Percentiles rank a stretch among this genome's conserved stretches.
Conservation (phyloP, 1,140 invertebrate genomes). For the Drosophila leontia region DNA sequence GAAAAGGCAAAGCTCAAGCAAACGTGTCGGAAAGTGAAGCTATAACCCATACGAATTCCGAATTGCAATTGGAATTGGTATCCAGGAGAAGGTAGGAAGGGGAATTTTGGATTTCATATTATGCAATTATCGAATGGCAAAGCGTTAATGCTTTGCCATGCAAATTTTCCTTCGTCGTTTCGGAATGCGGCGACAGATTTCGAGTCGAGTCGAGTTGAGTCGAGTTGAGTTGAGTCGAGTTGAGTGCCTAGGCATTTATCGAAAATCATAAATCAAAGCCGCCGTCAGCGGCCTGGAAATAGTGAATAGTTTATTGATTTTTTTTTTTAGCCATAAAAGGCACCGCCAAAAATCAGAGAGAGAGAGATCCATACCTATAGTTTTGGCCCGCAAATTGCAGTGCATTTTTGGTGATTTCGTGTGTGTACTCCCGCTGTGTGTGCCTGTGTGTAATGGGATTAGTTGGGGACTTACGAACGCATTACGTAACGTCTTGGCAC, state of each 20-base stretch:
- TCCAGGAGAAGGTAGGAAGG: conserved; percentile 1
- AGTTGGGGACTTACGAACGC: conserved; percentile 70
- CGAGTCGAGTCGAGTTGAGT: conserved; percentile 34
- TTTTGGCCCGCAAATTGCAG: conserved; percentile 56
- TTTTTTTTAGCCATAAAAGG: conserved; percentile 37
- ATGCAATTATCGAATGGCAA: conserved; percentile 73
- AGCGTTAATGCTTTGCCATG: conserved; percentile 79
- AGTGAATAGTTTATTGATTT: conserved; percentile 53
- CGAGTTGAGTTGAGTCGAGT: conserved; percentile 12
- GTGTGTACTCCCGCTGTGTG: not conserved
- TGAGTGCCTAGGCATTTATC: conserved; percentile 50
- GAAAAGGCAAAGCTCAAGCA: conserved; percentile 61
- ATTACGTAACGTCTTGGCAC: conserved; percentile 62
- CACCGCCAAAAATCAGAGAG: conserved; percentile 20
- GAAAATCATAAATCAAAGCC: conserved; percentile 54
- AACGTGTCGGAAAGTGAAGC: conserved; percentile 62
- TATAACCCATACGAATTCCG: conserved; percentile 47
- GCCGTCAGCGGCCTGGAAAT: conserved; percentile 29
- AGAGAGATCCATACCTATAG: conserved; percentile 8
- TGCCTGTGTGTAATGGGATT: conserved; percentile 63
- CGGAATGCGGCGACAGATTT: conserved; percentile 66
- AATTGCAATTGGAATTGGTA: conserved; percentile 30
- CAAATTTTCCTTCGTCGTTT: conserved; percentile 57
- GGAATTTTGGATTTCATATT: conserved; percentile 59
- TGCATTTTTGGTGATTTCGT: conserved; percentile 53